phyloP scores from a whole-genome alignment of 2,113 vertebrate species.

The Trogon surrucura region DNA sequence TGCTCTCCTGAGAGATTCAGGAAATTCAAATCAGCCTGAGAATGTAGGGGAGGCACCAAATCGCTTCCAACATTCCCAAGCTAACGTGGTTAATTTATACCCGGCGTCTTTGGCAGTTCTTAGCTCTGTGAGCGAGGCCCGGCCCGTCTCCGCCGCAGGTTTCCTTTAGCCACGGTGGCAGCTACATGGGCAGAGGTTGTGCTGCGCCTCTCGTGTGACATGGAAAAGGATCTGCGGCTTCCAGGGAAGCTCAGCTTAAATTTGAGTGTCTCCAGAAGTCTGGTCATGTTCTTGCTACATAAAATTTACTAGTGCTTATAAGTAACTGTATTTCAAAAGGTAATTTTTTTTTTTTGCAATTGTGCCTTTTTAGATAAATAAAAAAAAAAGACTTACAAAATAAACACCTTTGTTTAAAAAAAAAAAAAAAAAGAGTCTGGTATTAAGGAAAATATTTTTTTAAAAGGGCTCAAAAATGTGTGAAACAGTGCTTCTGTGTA shows the following conservation, averaged over 20 bases:
- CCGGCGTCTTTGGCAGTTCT: neutral
- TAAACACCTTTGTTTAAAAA: conserved; percentile 66
- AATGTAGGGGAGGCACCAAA: neutral
- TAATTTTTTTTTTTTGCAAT: conserved; percentile 60
- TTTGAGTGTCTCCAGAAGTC: neutral
- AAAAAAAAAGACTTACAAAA: conserved; percentile 58
- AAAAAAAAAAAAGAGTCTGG: neutral
- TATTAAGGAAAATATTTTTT: neutral
- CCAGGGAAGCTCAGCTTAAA: neutral
- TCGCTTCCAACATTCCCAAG: neutral
- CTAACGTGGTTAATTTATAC: neutral
- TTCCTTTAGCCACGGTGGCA: neutral
- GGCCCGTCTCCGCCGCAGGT: neutral
- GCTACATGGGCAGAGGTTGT: neutral
- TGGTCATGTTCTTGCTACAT: conserved; percentile 46
- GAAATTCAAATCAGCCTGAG: neutral
- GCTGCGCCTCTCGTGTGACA: neutral
- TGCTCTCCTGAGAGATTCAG: neutral
- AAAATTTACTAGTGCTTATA: conserved; percentile 45
- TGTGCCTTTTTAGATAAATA: conserved; percentile 74
- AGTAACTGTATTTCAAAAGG: conserved; percentile 59
- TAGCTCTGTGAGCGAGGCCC: too few relatives aligned
- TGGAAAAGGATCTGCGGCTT: neutral
- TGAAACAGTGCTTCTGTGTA: neutral
- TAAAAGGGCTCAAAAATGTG: rapidly evolving